Percentiles rank a stretch among this genome's conserved stretches.
Conservation (phyloP, 1,140 invertebrate species). For the Hermatobates lingyangjiaoensis region DNA sequence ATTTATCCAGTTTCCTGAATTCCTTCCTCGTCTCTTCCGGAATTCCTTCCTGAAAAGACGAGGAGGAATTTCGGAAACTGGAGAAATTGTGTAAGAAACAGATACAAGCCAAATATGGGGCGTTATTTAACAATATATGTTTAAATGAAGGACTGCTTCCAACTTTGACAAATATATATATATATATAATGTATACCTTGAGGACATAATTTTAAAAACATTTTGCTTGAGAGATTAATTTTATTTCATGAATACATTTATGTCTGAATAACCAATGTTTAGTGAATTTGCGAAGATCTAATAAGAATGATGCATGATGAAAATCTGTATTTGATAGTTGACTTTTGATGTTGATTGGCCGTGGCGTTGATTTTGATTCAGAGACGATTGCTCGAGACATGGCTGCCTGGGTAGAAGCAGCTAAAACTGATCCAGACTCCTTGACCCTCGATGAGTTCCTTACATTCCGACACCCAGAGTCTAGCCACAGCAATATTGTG, state of each 20-base stretch:
- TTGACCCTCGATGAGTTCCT: slow-evolving; percentile 60
- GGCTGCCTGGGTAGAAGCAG: slow-evolving; percentile 60
- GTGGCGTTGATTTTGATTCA: slow-evolving; percentile 18
- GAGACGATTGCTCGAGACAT: slow-evolving; percentile 55
- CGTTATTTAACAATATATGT: too few species aligned
- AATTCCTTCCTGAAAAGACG: too few species aligned
- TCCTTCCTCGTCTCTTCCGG: too few species aligned
- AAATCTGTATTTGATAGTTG: background rate
- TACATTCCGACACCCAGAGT: slow-evolving; percentile 64
- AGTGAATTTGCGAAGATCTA: background rate
- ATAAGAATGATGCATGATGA: background rate
- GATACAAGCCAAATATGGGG: too few species aligned
- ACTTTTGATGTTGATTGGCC: background rate
- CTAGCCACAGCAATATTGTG: slow-evolving; percentile 48
- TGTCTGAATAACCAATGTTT: background rate
- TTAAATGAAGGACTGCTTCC: too few species aligned
- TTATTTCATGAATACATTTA: background rate
- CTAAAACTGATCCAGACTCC: slow-evolving; percentile 46
- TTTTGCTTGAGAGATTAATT: background rate
- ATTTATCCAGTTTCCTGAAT: too few species aligned
- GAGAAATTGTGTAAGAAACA: too few species aligned
- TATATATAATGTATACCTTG: too few species aligned
- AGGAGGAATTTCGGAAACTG: too few species aligned
- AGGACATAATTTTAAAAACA: background rate
- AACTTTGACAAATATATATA: too few species aligned